A percentile compares a stretch with the other conserved stretches of the same genome.
Conservation (phyloP, 2,888 invertebrate genomes). For the Gortyna flavago region DNA sequence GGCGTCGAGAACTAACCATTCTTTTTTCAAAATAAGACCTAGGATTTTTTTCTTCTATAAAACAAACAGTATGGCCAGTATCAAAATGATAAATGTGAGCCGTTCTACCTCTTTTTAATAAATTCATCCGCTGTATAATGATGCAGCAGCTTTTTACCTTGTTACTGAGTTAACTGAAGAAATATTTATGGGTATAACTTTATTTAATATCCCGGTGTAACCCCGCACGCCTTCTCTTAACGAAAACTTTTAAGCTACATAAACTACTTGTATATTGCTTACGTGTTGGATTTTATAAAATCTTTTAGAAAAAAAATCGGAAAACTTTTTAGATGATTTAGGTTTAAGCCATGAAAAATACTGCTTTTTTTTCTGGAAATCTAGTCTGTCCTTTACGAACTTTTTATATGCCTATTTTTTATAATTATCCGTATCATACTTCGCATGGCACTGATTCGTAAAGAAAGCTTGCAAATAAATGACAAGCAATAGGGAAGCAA, state of each 20-base stretch:
- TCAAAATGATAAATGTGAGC: slow-evolving; percentile 62
- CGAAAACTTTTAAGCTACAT: slow-evolving; percentile 85
- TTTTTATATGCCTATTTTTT: neutral
- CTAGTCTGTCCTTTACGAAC: rapidly evolving
- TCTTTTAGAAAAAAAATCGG: rapidly evolving
- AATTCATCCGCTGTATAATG: slow-evolving; percentile 66
- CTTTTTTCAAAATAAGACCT: slow-evolving; percentile 20
- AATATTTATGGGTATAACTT: slow-evolving; percentile 90
- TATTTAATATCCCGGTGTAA: slow-evolving; percentile 86
- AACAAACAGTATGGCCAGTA: slow-evolving; percentile 23
- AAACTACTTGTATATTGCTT: slow-evolving; percentile 69
- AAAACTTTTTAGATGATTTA: neutral
- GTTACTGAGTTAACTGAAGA: slow-evolving; percentile 86
- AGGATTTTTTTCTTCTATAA: neutral
- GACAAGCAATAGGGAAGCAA: neutral
- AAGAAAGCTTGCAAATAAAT: neutral
- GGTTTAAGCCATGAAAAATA: neutral
- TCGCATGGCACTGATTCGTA: neutral
- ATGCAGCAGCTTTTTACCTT: slow-evolving; percentile 75
- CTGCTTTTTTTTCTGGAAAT: neutral
- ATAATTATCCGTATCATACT: neutral
- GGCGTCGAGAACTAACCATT: neutral
- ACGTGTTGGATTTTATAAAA: slow-evolving; percentile 38
- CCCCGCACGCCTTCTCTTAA: slow-evolving; percentile 70
- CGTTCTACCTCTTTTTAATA: slow-evolving; percentile 61